A percentile compares a stretch with the other conserved stretches of the same genome.
Conservation (phyloP, 2,888 invertebrate species). For the Zygogramma bicolorata region DNA sequence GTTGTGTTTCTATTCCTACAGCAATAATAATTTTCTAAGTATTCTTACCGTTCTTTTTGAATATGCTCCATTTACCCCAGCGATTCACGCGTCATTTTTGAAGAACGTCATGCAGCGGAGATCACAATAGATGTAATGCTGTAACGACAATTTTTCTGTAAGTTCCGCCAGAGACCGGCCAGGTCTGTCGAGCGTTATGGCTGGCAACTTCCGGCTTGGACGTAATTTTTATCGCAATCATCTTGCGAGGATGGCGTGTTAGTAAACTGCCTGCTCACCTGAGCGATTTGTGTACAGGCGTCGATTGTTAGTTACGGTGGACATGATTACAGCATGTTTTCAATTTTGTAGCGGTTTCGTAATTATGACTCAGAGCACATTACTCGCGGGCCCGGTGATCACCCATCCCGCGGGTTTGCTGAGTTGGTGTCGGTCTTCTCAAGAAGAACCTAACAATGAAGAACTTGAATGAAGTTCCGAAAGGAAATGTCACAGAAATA, state of each 20-base stretch:
- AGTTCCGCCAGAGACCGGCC: slow-evolving; percentile 49
- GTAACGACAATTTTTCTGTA: slow-evolving; percentile 47
- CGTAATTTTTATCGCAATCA: slow-evolving; percentile 25
- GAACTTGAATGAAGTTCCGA: too few relatives aligned
- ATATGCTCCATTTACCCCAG: neutral
- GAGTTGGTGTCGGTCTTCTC: too few relatives aligned
- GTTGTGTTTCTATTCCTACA: too few relatives aligned
- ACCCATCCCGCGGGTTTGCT: too few relatives aligned
- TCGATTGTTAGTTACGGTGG: neutral
- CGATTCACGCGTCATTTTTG: neutral
- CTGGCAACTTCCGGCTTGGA: slow-evolving; percentile 39
- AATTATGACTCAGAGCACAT: too few relatives aligned
- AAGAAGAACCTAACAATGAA: too few relatives aligned
- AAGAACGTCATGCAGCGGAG: slow-evolving; percentile 43
- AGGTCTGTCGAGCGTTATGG: slow-evolving; percentile 37
- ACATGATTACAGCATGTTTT: neutral
- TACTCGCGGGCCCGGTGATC: too few relatives aligned
- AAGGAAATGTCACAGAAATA: too few relatives aligned
- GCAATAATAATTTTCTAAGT: neutral
- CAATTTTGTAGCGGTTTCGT: too few relatives aligned
- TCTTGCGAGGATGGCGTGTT: slow-evolving; percentile 5
- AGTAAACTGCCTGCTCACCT: neutral
- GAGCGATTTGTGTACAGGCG: neutral
- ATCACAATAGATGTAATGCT: slow-evolving; percentile 51
- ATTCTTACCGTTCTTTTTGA: neutral